Percentiles rank a stretch among this genome's conserved stretches.
Conservation (phyloP, 2,888 invertebrate species). For the Cantharis nigra region DNA sequence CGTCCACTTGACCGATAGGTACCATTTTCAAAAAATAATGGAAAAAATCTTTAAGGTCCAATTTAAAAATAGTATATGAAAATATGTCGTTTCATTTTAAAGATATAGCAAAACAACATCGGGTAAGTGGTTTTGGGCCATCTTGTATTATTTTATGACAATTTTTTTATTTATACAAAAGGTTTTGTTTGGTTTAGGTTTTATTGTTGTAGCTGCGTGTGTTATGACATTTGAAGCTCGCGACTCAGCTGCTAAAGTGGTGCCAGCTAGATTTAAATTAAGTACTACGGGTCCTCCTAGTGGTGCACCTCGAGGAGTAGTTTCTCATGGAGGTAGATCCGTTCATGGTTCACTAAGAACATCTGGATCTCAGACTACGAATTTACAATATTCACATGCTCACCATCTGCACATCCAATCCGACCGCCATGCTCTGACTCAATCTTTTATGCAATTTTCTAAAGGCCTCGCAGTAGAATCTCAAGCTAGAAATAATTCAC, state of each 20-base stretch:
- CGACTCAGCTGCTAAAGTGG: slow-evolving; percentile 91
- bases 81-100: too few species aligned
- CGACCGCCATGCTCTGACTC: slow-evolving; percentile 51
- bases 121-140: too few species aligned
- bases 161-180: too few species aligned
- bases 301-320: slow-evolving; percentile 22
- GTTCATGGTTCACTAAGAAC: slow-evolving; percentile 49
- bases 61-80: too few species aligned
- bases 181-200: slow-evolving; percentile 65
- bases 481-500: slow-evolving; percentile 40
- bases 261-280: slow-evolving; percentile 72
- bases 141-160: too few species aligned
- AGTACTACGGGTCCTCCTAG: slow-evolving; percentile 44
- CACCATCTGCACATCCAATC: slow-evolving; percentile 24
- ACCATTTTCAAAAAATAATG: too few species aligned
- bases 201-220: slow-evolving; percentile 95
- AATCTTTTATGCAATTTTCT: slow-evolving; percentile 59
- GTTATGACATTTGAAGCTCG: slow-evolving; percentile 98
- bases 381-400: slow-evolving; percentile 30
- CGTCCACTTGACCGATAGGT: too few species aligned
- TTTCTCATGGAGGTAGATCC: slow-evolving; percentile 30
- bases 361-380: slow-evolving; percentile 49
- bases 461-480: slow-evolving; percentile 52
- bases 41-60: too few species aligned
- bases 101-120: too few species aligned